phyloP scores from a whole-genome alignment of 2,797 vertebrate genomes.

The Enteromius unitaeniatus region DNA sequence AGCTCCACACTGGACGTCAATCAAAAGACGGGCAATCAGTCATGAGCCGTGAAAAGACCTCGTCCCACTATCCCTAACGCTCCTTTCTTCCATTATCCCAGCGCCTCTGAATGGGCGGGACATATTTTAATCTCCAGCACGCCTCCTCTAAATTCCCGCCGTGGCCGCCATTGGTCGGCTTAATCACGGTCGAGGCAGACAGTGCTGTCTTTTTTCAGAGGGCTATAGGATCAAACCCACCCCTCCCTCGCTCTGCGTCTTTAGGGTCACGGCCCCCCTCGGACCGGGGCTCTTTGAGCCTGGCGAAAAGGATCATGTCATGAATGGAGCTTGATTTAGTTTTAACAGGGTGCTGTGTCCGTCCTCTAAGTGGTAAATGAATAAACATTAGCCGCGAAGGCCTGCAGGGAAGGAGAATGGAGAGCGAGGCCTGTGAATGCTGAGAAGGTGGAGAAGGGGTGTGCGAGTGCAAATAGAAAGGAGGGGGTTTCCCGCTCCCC shows the following conservation, averaged over 20 bases:
- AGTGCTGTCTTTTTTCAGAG: conserved; percentile 54
- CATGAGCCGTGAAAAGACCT: conserved; percentile 71
- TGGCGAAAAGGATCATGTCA: conserved; percentile 63
- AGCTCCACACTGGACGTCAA: conserved; percentile 74
- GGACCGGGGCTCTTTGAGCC: conserved; percentile 52
- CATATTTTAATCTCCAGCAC: conserved; percentile 62
- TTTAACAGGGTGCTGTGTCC: conserved; percentile 76
- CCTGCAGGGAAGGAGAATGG: conserved; percentile 66
- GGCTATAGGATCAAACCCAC: conserved; percentile 43
- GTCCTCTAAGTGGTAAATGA: conserved; percentile 79
- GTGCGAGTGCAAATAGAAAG: conserved; percentile 52
- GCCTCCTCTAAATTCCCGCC: conserved; percentile 56
- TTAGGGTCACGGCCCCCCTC: conserved; percentile 58
- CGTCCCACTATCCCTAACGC: conserved; percentile 55
- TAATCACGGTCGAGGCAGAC: conserved; percentile 59
- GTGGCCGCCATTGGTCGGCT: conserved; percentile 42
- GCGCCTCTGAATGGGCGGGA: conserved; percentile 60
- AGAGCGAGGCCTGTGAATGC: conserved; percentile 57
- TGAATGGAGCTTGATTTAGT: conserved; percentile 76
- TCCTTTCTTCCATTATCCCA: conserved; percentile 61
- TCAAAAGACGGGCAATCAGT: conserved; percentile 79
- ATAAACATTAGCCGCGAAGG: conserved; percentile 80
- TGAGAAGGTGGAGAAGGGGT: conserved; percentile 55
- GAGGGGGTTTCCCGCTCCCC: conserved; percentile 52
- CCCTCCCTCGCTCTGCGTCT: conserved; percentile 51